These are phyloP conservation scores for Plutomurus gul DNA, from an alignment of 1,140 invertebrate genomes.

Conservation along the genomic window DNA sequence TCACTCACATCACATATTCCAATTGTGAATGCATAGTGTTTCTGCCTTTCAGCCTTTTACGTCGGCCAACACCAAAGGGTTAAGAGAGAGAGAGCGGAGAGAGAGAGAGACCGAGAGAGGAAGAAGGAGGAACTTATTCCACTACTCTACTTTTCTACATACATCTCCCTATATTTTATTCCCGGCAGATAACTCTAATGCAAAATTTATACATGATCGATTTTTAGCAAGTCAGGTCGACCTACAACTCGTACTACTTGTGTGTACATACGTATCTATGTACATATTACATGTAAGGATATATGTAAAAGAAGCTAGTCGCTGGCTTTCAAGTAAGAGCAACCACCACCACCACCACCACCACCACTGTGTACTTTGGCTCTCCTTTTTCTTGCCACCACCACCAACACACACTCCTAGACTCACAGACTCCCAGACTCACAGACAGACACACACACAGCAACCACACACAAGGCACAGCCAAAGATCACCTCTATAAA, in stretches of 20 bases:
- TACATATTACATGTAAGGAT: too few relatives aligned
- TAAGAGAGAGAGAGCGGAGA: too few relatives aligned
- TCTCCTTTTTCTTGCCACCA: neutral
- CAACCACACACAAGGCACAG: too few relatives aligned
- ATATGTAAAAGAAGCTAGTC: too few relatives aligned
- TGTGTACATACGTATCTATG: neutral
- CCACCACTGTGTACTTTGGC: neutral
- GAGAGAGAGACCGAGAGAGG: neutral
- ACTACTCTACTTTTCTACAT: slow-evolving; percentile 4
- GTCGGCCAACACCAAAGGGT: too few relatives aligned
- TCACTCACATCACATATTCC: neutral
- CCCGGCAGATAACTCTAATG: slow-evolving; percentile 33
- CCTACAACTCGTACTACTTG: neutral
- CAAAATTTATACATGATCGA: slow-evolving; percentile 45
- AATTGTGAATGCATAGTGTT: slow-evolving; percentile 9
- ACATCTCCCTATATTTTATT: slow-evolving; percentile 5
- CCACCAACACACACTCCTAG: too few relatives aligned
- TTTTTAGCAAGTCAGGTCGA: slow-evolving; percentile 14
- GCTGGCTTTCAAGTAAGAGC: too few relatives aligned
- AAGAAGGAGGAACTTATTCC: neutral
- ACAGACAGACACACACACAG: neutral
- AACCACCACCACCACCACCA: neutral
- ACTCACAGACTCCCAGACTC: too few relatives aligned
- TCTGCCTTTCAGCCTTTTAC: neutral
- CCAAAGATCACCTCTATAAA: slow-evolving; percentile 35